Percentiles rank a stretch among this genome's conserved stretches.
Evolutionary conservation across 2,797 vertebrate genomes (phyloP).

Genomic region (Lepidocolaptes lacrymiger): DNA sequence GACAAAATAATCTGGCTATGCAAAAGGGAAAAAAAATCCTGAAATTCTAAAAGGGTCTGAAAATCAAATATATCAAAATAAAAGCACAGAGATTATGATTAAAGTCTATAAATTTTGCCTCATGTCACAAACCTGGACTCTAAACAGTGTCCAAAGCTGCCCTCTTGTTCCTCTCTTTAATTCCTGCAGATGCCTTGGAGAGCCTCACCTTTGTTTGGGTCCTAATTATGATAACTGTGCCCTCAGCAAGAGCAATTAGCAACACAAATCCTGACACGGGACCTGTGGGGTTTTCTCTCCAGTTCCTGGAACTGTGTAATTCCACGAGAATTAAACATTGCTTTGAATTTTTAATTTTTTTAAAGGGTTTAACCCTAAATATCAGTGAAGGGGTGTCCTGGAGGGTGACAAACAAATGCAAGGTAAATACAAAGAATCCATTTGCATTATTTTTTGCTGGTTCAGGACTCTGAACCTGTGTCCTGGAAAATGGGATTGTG

Average conservation of each 20-base stretch:
- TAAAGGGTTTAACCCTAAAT: neutral
- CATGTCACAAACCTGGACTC: neutral
- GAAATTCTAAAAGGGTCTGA: neutral
- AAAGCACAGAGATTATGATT: neutral
- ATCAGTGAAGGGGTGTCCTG: neutral
- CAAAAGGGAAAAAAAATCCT: neutral
- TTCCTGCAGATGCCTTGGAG: neutral
- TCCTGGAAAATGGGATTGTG: neutral
- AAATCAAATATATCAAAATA: neutral
- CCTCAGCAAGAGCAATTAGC: neutral
- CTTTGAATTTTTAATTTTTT: neutral
- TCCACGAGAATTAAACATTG: neutral
- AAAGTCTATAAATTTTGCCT: neutral
- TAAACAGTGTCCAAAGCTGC: neutral
- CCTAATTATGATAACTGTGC: neutral
- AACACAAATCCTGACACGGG: neutral
- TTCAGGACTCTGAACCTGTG: neutral
- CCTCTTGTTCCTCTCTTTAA: neutral
- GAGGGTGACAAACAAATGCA: neutral
- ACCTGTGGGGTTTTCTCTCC: fast-evolving
- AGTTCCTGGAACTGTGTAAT: neutral
- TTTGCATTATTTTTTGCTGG: neutral
- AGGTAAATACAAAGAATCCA: neutral
- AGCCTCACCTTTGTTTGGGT: neutral
- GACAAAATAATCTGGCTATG: neutral